phyloP scores from a whole-genome alignment of 2,113 vertebrate genomes.

The Aspiorhynchus laticeps region DNA sequence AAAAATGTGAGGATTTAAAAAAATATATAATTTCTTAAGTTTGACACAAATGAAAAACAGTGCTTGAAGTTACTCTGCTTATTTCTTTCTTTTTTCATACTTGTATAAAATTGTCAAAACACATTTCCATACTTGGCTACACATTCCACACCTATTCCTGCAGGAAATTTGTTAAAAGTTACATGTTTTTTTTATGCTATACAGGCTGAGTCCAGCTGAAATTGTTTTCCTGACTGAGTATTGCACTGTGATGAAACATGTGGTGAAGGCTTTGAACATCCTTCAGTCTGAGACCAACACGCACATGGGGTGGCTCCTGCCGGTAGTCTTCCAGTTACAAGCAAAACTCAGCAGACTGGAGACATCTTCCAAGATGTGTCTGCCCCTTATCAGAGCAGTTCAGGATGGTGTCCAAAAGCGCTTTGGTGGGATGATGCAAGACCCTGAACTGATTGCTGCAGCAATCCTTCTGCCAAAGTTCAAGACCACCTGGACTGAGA shows the following conservation, averaged over 20 bases:
- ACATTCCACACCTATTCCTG: neutral
- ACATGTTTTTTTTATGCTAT: neutral
- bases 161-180: neutral
- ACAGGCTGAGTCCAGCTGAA: too few species aligned
- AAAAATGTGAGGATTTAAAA: constrained; percentile 24
- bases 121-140: neutral
- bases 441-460: constrained; percentile 8
- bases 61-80: neutral
- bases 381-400: too few species aligned
- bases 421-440: constrained; percentile 3
- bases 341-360: too few species aligned
- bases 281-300: too few species aligned
- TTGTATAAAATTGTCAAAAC: neutral
- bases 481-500: neutral
- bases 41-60: neutral
- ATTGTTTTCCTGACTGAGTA: too few species aligned
- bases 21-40: neutral
- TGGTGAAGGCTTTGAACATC: too few species aligned
- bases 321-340: too few species aligned
- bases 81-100: neutral
- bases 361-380: too few species aligned
- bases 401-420: too few species aligned
- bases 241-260: too few species aligned
- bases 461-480: constrained; percentile 5
- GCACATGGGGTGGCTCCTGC: too few species aligned